phyloP scores from a whole-genome alignment of 2,113 vertebrate species.

The Neolamprologus fasciatus region DNA sequence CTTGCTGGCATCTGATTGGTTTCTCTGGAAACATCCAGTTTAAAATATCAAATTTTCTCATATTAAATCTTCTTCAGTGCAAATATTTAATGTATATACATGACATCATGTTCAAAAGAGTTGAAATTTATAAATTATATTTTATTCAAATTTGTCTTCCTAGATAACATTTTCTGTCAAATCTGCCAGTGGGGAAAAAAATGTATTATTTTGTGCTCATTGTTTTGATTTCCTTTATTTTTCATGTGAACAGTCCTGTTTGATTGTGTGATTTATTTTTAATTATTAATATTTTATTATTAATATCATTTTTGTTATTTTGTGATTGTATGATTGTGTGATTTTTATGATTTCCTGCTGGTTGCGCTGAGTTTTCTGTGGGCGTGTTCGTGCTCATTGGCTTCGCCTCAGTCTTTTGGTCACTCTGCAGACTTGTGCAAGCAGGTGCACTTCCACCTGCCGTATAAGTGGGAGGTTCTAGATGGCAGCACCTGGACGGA shows the following conservation, averaged over 20 bases:
- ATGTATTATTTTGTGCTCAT: not conserved
- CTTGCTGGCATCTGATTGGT: not conserved
- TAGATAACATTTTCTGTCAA: not conserved
- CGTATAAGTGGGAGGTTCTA: slow-evolving; percentile 69
- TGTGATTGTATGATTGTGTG: not conserved
- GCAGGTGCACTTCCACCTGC: slow-evolving; percentile 64
- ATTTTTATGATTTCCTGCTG: not conserved
- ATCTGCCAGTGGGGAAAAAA: not conserved
- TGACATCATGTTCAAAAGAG: not conserved
- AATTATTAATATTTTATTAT: not conserved
- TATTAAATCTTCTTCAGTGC: not conserved
- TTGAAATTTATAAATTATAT: not conserved
- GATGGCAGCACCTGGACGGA: slow-evolving; percentile 45
- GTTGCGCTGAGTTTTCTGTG: not conserved
- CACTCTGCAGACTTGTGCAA: slow-evolving; percentile 51
- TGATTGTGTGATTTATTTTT: not conserved
- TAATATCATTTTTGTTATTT: not conserved
- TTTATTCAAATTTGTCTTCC: not conserved
- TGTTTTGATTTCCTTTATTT: not conserved
- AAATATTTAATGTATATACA: not conserved
- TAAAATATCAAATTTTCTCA: not conserved
- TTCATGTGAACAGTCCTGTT: not conserved
- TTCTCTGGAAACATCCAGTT: not conserved
- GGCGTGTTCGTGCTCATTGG: not conserved
- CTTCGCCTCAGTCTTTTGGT: not conserved